A percentile compares a stretch with the other conserved stretches of the same genome.
Evolutionary conservation across 2,113 vertebrate species (phyloP).

Genomic region (Speoplatyrhinus poulsoni): DNA sequence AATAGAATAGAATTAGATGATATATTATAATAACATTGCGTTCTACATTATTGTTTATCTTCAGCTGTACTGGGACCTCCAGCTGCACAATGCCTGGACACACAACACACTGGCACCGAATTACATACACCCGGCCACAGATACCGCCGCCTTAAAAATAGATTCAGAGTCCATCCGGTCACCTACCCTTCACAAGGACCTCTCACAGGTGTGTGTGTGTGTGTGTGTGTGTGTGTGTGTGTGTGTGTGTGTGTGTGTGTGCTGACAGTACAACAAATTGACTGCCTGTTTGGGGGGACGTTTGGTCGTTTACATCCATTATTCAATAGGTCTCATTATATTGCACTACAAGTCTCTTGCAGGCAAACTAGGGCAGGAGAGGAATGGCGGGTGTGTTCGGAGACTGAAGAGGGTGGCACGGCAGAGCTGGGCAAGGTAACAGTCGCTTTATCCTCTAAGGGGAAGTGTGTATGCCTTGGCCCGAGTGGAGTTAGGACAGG

Average conservation of each 20-base stretch:
- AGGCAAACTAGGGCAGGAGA: neutral
- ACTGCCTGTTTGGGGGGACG: neutral
- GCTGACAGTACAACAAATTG: neutral
- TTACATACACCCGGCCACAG: neutral
- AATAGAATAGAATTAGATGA: neutral
- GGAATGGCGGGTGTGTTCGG: constrained; percentile 8
- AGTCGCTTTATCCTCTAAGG: too few relatives aligned
- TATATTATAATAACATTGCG: neutral
- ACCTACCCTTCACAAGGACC: neutral
- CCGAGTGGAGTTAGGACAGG: too few relatives aligned
- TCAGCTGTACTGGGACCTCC: constrained; percentile 73
- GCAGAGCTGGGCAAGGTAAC: constrained; percentile 61
- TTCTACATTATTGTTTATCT: constrained; percentile 10
- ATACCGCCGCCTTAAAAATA: neutral
- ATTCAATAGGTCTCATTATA: neutral
- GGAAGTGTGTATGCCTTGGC: too few relatives aligned
- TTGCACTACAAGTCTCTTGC: constrained; percentile 14
- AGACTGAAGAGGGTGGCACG: constrained; percentile 57
- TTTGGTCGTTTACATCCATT: neutral
- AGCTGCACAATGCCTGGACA: constrained; percentile 62
- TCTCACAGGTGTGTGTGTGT: constrained; percentile 26
- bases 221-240: constrained; percentile 21
- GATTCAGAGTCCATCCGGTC: neutral
- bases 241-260: constrained; percentile 16
- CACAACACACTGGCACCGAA: neutral